phyloP scores from a whole-genome alignment of 2,797 vertebrate genomes.

The Cirrhinus mrigala region DNA sequence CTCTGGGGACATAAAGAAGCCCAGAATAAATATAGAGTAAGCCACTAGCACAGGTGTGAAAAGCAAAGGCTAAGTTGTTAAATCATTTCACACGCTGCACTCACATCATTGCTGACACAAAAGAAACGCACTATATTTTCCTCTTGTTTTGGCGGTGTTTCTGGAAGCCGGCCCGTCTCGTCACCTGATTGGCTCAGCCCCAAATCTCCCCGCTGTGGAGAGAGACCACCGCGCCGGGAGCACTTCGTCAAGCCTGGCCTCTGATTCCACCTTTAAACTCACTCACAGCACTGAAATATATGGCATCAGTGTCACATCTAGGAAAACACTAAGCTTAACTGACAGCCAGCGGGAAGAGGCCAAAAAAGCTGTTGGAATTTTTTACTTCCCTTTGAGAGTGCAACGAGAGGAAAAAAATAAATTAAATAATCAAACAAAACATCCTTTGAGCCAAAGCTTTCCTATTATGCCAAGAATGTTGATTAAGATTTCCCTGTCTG shows the following conservation, averaged over 20 bases:
- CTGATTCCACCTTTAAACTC: conserved; percentile 44
- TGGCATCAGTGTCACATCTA: conserved; percentile 49
- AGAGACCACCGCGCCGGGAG: conserved; percentile 6
- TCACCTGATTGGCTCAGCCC: conserved; percentile 40
- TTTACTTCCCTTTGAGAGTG: conserved; percentile 40
- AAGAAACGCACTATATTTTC: conserved; percentile 29
- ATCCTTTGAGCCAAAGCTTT: conserved; percentile 62
- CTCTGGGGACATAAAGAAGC: conserved; percentile 18
- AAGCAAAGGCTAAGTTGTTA: conserved; percentile 11
- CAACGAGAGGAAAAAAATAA: conserved; percentile 10
- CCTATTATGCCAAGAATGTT: conserved; percentile 65
- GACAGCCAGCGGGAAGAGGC: conserved; percentile 22
- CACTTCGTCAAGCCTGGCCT: conserved; percentile 45
- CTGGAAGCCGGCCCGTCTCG: conserved; percentile 36
- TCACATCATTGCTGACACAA: conserved; percentile 22
- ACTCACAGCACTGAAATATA: conserved; percentile 37
- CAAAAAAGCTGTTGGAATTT: conserved; percentile 25
- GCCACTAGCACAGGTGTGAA: conserved; percentile 44
- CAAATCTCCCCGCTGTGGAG: conserved; percentile 36
- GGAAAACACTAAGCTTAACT: conserved; percentile 38
- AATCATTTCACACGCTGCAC: conserved; percentile 21
- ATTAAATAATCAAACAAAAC: conserved; percentile 64
- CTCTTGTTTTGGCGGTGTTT: conserved; percentile 43
- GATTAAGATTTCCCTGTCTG: conserved; percentile 69
- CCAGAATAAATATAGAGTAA: conserved; percentile 48